A percentile compares a stretch with the other conserved stretches of the same genome.
Conservation (phyloP, 2,797 vertebrate species). For the Danio kyathit region DNA sequence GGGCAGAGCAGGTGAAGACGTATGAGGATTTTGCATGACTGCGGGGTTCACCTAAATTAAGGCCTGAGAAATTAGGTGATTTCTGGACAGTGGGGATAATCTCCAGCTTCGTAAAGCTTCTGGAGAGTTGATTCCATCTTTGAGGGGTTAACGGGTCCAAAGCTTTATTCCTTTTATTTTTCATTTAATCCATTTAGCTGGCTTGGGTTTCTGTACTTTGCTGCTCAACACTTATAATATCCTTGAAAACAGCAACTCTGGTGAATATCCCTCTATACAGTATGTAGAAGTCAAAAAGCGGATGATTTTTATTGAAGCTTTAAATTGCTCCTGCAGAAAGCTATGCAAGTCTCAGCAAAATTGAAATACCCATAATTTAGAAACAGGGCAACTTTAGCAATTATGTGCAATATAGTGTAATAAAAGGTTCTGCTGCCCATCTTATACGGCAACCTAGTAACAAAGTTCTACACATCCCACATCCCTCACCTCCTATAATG, state of each 20-base stretch:
- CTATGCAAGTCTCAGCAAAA: neutral
- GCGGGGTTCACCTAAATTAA: conserved; percentile 15
- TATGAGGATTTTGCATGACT: neutral
- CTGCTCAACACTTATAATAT: neutral
- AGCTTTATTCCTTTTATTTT: neutral
- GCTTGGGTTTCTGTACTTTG: neutral
- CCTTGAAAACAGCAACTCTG: neutral
- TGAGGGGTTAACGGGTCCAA: neutral
- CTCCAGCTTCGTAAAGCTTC: conserved; percentile 27
- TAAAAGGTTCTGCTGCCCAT: neutral
- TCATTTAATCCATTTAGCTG: neutral
- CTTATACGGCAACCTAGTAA: neutral
- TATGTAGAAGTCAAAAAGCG: neutral
- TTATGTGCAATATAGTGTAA: neutral
- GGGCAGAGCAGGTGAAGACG: conserved; percentile 29
- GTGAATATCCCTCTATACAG: neutral
- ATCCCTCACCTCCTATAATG: neutral
- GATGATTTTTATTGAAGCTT: neutral
- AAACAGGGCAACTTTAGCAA: neutral
- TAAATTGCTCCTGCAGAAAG: neutral
- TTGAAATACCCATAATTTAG: neutral
- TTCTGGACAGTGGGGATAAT: conserved; percentile 19
- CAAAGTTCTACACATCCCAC: neutral
- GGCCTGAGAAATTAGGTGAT: conserved; percentile 9
- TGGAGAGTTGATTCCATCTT: conserved; percentile 16